Evolutionary conservation across 2,113 vertebrate genomes (phyloP).

Genomic region (Corythornis cristatus): DNA sequence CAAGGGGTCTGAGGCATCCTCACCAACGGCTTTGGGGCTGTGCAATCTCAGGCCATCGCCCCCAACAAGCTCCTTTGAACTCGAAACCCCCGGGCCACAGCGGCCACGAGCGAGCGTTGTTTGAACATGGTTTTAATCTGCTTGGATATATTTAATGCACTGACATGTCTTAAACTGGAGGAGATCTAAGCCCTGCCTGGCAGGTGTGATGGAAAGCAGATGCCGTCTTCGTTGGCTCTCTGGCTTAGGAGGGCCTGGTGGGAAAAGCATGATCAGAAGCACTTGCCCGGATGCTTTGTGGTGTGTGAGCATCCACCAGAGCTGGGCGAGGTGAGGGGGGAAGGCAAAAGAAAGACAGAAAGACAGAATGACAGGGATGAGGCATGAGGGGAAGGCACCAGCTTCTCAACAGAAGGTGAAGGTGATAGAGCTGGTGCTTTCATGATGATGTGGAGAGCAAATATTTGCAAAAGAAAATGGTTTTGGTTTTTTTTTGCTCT

Average conservation of each 20-base stretch:
- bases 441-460: neutral
- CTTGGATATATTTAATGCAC: constrained; percentile 19
- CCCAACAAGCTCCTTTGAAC: neutral
- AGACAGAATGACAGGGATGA: rapidly evolving
- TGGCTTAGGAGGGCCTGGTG: neutral
- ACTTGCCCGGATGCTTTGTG: neutral
- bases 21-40: neutral
- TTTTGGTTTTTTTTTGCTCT: neutral
- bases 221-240: rapidly evolving
- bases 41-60: neutral
- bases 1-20: neutral
- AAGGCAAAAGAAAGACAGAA: neutral
- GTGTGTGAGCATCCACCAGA: neutral
- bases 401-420: neutral
- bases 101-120: neutral
- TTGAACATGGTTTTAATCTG: neutral
- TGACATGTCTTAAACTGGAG: neutral
- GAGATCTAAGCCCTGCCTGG: constrained; percentile 2
- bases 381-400: neutral
- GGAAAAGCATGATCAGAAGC: neutral
- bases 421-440: rapidly evolving
- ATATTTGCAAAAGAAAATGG: neutral
- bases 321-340: neutral
- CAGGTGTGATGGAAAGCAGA: constrained; percentile 50
- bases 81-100: neutral